These are phyloP conservation scores for Myiotriccus ornatus DNA, from an alignment of 2,797 vertebrate species.

Conservation along the genomic window DNA sequence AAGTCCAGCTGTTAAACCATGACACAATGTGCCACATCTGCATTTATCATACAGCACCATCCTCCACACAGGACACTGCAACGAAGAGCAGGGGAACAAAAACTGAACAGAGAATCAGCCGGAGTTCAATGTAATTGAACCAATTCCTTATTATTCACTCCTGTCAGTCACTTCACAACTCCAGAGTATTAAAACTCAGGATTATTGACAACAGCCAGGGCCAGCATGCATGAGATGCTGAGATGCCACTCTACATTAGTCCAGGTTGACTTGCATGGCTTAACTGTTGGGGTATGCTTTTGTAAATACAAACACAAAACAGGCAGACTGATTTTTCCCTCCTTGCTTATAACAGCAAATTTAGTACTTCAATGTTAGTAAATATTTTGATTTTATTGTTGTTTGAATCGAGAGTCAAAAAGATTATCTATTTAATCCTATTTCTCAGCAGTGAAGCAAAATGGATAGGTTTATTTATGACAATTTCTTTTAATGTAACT, in stretches of 20 bases:
- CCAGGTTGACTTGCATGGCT: neutral
- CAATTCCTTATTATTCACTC: neutral
- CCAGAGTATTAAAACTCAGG: neutral
- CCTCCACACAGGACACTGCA: rapidly evolving
- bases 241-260: rapidly evolving
- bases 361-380: neutral
- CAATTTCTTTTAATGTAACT: neutral
- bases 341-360: neutral
- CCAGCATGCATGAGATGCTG: neutral
- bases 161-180: neutral
- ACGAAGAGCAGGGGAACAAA: neutral
- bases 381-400: neutral
- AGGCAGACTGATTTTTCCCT: neutral
- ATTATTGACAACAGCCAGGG: neutral
- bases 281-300: neutral
- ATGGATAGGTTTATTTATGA: neutral
- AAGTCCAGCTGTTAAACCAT: neutral
- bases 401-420: neutral
- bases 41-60: neutral
- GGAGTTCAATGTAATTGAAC: neutral
- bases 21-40: neutral
- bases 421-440: neutral
- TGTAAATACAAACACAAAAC: neutral
- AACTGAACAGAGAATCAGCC: neutral
- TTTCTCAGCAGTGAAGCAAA: neutral